These are phyloP conservation scores for Brachionus manjavacas DNA, from an alignment of 1,140 invertebrate species.

Conservation along the genomic window DNA sequence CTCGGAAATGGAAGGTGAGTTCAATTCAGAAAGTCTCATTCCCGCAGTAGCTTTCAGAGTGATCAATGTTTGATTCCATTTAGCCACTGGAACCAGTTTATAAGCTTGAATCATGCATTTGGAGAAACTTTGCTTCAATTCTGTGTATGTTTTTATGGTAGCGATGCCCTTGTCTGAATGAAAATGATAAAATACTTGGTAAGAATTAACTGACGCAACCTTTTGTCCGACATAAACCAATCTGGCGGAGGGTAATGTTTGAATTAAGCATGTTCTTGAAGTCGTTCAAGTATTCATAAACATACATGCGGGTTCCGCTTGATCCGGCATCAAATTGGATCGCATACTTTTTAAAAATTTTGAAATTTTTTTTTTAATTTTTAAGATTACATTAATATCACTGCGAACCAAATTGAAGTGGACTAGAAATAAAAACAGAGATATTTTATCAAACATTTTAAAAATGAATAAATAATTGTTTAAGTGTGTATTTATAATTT, in stretches of 20 bases:
- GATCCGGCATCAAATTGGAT: conserved; percentile 33
- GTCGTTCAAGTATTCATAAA: background rate
- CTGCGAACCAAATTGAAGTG: background rate
- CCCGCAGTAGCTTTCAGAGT: background rate
- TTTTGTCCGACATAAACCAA: background rate
- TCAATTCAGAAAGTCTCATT: background rate
- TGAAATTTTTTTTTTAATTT: too few species aligned
- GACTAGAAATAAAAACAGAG: background rate
- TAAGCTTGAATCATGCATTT: background rate
- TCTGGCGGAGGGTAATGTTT: background rate
- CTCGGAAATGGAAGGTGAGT: background rate
- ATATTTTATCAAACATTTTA: background rate
- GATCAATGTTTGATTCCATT: background rate
- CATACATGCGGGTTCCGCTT: conserved; percentile 1
- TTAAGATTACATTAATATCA: background rate
- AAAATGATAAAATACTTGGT: background rate
- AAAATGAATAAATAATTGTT: background rate
- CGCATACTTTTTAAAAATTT: background rate
- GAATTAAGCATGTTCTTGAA: background rate
- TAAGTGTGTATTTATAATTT: background rate
- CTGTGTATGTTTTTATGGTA: background rate
- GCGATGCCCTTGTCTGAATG: background rate
- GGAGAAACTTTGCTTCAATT: background rate
- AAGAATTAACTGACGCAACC: background rate
- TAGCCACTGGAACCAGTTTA: background rate